A percentile compares a stretch with the other conserved stretches of the same genome.
These are phyloP conservation scores for Ectropis grisescens DNA, from an alignment of 1,140 invertebrate species.

Conservation along the genomic window DNA sequence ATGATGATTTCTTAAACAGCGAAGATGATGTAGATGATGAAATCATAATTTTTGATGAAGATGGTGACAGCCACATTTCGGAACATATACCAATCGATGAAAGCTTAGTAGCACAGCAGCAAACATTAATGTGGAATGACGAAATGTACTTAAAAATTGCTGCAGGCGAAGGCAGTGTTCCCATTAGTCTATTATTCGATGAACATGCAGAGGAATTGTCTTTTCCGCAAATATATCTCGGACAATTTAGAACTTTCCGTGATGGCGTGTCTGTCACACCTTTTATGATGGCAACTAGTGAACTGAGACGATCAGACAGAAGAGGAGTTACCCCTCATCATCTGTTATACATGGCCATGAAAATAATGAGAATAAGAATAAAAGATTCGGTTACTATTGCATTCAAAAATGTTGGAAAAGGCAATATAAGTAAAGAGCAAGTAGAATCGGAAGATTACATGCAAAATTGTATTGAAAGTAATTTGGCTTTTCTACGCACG, in stretches of 20 bases:
- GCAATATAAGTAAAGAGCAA: slow-evolving; percentile 9
- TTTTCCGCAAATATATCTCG: slow-evolving; percentile 15
- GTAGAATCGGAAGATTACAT: slow-evolving; percentile 13
- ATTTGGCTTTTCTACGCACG: slow-evolving; percentile 14
- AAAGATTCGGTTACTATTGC: slow-evolving; percentile 10
- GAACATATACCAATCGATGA: too few relatives aligned
- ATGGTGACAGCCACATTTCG: slow-evolving; percentile 7
- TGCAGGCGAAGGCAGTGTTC: slow-evolving; percentile 7
- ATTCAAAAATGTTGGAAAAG: slow-evolving; percentile 15
- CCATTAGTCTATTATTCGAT: slow-evolving; percentile 11
- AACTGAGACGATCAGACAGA: slow-evolving; percentile 9
- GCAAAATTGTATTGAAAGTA: slow-evolving; percentile 16
- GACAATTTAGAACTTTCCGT: slow-evolving; percentile 12
- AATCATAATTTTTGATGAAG: slow-evolving; percentile 8
- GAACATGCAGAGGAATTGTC: slow-evolving; percentile 16
- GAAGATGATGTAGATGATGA: slow-evolving; percentile 3
- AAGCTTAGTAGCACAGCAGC: slow-evolving; percentile 10
- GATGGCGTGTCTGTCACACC: slow-evolving; percentile 6
- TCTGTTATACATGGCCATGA: slow-evolving; percentile 18
- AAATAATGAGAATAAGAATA: slow-evolving; percentile 18
- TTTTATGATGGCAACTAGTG: slow-evolving; percentile 18
- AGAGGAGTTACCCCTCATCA: slow-evolving; percentile 17
- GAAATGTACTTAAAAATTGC: slow-evolving; percentile 8
- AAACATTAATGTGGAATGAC: slow-evolving; percentile 14
- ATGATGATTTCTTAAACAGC: slow-evolving; percentile 7